Evolutionary conservation across 92 coral and sea anemone genomes (phyloP).

Genomic region (Metridium senile): DNA sequence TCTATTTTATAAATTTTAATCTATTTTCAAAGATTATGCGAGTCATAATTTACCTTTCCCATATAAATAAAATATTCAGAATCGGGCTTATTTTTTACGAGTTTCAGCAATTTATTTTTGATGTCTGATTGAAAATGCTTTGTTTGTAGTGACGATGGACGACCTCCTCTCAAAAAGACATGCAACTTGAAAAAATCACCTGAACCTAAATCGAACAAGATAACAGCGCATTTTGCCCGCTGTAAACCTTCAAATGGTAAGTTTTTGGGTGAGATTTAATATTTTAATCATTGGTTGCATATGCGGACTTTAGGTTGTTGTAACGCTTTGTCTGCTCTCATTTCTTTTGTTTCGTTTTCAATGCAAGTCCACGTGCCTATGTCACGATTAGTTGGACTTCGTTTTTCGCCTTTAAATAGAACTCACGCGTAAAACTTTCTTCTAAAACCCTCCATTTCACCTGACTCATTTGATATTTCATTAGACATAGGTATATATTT

Average conservation of each 20-base stretch:
- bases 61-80: background rate
- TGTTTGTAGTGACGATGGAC: constrained; percentile 11
- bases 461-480: background rate
- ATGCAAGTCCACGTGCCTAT: constrained; percentile 41
- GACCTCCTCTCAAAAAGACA: constrained; percentile 5
- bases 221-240: constrained; percentile 15
- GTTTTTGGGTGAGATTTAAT: background rate
- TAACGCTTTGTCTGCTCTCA: constrained; percentile 1
- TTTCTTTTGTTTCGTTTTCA: constrained; percentile 40
- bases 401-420: constrained; percentile 9
- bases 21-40: background rate
- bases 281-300: background rate
- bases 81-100: background rate
- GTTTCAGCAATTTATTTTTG: background rate
- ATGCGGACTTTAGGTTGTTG: background rate
- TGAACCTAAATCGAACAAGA: constrained; percentile 5
- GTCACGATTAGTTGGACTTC: constrained; percentile 30
- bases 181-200: constrained; percentile 18
- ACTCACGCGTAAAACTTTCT: background rate
- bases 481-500: background rate
- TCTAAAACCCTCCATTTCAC: background rate
- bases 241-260: constrained; percentile 15
- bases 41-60: background rate
- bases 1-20: background rate
- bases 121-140: background rate